Base-by-base conservation (phyloP, 1,140 invertebrate species). In the Anoplophora glabripennis region DNA sequence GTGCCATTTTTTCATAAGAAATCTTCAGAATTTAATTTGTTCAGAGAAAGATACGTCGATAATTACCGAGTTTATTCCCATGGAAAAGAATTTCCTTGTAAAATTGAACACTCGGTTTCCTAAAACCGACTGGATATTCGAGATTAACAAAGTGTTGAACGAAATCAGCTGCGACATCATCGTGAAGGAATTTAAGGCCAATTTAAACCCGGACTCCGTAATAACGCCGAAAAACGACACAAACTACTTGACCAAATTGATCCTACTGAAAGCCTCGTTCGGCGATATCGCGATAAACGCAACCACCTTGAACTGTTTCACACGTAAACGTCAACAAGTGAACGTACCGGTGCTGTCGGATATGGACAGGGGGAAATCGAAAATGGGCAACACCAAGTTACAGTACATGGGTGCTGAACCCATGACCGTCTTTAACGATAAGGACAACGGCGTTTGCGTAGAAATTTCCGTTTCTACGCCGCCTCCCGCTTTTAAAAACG, bases 391-490 rank as follows among this genome's bases (percentile, higher is more conserved):
- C 10, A 1, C 10, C 9, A 42, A 45, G 12, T 21, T 38, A 21
- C 18, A 40, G n/a, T 64, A 64, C 34, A 57, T 64, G 47, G 62
- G 61, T 10, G 35, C 36, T 2, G 47, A 38, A 49, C 62, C 62
- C 5, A 15, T 49, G 40, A 33, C 49, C 10, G 49, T 58, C 15
- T 37, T 17, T 15, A 28, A 52, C 4, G 48, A 65, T 10, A 59
- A 47, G 34, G 37, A 44, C 33, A 10, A 14, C 12, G 48, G 57
- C 17, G 47, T 55, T 37, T 17, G 36, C 17, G 17, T 53, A 15
- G 54, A 65, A 21, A 14, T 59, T 18, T 4, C 56, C 34, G n/a
- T 49, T 48, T 67, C 66, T 0, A 60, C 42, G 3, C 42, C 53
- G 9, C 53, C 53, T 12, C 11, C 21, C 2, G 11, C 17, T 36